These are phyloP conservation scores for Enteromius argenteus DNA, from an alignment of 2,797 vertebrate genomes.

Conservation along the genomic window DNA sequence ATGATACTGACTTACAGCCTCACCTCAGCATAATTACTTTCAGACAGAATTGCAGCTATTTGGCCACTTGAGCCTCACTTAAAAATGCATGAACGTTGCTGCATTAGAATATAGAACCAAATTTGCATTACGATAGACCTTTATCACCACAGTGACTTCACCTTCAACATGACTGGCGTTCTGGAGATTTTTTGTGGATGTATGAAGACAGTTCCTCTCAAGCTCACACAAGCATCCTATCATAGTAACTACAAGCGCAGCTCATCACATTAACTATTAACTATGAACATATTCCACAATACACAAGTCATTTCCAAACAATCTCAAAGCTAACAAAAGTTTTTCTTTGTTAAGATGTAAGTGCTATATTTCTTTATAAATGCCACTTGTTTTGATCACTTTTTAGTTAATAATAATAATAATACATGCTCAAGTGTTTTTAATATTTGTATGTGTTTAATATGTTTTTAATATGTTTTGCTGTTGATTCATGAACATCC, in stretches of 20 bases:
- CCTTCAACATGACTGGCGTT: background rate
- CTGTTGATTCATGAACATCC: background rate
- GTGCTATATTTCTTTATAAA: background rate
- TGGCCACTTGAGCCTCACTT: background rate
- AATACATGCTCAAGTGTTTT: background rate
- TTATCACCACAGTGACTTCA: background rate
- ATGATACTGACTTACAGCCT: background rate
- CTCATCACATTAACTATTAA: background rate
- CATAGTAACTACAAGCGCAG: background rate
- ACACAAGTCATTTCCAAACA: background rate
- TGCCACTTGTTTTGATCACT: background rate
- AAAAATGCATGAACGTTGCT: background rate
- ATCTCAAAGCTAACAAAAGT: background rate
- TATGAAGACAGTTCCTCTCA: background rate
- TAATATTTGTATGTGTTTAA: background rate
- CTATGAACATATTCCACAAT: background rate
- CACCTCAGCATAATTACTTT: slow-evolving; percentile 22
- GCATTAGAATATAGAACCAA: background rate
- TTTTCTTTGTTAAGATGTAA: background rate
- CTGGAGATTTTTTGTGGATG: background rate
- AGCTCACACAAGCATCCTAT: background rate
- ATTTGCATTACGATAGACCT: background rate
- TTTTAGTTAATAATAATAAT: background rate
- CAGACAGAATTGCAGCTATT: background rate
- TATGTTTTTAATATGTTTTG: background rate